A percentile compares a stretch with the other conserved stretches of the same genome.
These are phyloP conservation scores for Vollenhovia emeryi DNA, from an alignment of 1,140 invertebrate genomes.

Conservation along the genomic window DNA sequence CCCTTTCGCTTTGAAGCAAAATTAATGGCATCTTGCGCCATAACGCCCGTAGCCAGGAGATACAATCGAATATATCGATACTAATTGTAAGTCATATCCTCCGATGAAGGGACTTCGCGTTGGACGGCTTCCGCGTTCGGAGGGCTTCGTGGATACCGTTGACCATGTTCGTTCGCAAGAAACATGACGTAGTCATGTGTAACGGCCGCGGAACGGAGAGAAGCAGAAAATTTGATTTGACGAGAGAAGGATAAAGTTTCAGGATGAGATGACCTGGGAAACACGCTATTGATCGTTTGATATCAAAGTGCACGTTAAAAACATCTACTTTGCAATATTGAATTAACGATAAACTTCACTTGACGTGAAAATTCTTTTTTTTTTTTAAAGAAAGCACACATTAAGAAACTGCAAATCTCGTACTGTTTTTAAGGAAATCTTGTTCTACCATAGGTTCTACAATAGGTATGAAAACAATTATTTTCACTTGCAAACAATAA, in stretches of 20 bases:
- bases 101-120: neutral
- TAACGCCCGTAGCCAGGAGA: neutral
- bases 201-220: constrained; percentile 11
- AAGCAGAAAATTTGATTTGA: constrained; percentile 65
- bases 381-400: neutral
- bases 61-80: constrained; percentile 19
- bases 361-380: neutral
- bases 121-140: no score
- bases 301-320: neutral
- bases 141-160: constrained; percentile 12
- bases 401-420: neutral
- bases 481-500: neutral
- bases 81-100: constrained; percentile 11
- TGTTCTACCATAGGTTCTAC: no score
- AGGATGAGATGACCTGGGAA: no score
- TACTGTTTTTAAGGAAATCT: neutral
- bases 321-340: neutral
- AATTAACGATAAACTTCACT: neutral
- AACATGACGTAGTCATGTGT: constrained; percentile 20
- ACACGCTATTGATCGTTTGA: neutral
- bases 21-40: constrained; percentile 40
- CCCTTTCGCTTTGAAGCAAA: constrained; percentile 32
- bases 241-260: neutral
- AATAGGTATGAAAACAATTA: neutral
- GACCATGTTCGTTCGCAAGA: constrained; percentile 60